These are phyloP conservation scores for Melanerpes formicivorus DNA, from an alignment of 2,113 vertebrate species.

Conservation along the genomic window DNA sequence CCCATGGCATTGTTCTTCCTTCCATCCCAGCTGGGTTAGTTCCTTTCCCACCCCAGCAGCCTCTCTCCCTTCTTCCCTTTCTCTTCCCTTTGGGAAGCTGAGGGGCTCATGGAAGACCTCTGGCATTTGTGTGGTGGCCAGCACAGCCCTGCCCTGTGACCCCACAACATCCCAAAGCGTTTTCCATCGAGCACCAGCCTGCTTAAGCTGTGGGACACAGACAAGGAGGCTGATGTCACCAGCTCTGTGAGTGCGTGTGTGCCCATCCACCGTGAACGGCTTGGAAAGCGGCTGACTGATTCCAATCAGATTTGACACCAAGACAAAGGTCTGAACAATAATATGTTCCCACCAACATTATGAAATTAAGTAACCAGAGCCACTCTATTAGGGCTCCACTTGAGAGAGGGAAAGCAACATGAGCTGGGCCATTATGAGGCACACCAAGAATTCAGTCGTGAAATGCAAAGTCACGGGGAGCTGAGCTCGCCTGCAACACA, in stretches of 20 bases:
- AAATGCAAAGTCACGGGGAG: not conserved
- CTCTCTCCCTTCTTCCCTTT: too few relatives aligned
- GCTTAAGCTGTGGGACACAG: not conserved
- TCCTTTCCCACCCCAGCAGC: too few relatives aligned
- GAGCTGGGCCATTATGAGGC: not conserved
- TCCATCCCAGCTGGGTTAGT: too few relatives aligned
- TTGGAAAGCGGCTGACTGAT: not conserved
- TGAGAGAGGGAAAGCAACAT: accelerated
- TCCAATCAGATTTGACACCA: not conserved
- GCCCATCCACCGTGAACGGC: not conserved
- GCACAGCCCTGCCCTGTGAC: too few relatives aligned
- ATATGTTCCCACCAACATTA: not conserved
- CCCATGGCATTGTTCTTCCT: too few relatives aligned
- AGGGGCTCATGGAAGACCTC: too few relatives aligned
- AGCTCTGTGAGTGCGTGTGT: not conserved
- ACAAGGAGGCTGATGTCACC: not conserved
- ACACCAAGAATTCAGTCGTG: not conserved
- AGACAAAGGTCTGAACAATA: not conserved
- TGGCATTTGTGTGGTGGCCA: too few relatives aligned
- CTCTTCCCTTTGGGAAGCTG: too few relatives aligned
- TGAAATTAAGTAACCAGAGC: not conserved
- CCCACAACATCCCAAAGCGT: accelerated
- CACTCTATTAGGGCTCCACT: not conserved
- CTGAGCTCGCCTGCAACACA: not conserved
- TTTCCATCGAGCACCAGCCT: not conserved